phyloP scores from a whole-genome alignment of 2,888 invertebrate species.

The Sabellastarte sp. region DNA sequence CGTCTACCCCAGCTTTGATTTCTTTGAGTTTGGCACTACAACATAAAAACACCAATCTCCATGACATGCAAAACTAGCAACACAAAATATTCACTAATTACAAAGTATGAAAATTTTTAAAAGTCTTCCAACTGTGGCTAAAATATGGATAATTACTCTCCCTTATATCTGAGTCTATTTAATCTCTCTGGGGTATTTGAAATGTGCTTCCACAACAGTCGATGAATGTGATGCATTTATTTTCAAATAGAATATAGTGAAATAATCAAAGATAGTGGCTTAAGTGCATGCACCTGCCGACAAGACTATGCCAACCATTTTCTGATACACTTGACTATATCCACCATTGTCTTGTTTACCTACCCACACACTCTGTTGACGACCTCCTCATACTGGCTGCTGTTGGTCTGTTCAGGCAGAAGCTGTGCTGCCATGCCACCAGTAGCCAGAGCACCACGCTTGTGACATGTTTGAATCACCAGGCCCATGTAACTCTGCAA shows the following conservation, averaged over 20 bases:
- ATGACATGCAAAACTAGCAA: not conserved
- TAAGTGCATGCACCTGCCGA: no score
- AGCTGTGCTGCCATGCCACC: slow-evolving; percentile 72
- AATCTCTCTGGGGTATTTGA: not conserved
- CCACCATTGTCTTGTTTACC: no score
- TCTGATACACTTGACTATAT: no score
- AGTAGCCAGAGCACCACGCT: slow-evolving; percentile 67
- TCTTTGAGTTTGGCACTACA: slow-evolving; percentile 54
- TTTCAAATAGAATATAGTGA: no score
- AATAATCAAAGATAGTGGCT: no score
- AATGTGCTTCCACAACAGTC: no score
- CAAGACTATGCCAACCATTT: no score
- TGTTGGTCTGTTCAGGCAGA: slow-evolving; percentile 42
- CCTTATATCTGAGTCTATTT: not conserved
- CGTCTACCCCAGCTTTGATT: slow-evolving; percentile 65
- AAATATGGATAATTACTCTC: not conserved
- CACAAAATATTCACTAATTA: not conserved
- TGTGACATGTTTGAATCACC: slow-evolving; percentile 66
- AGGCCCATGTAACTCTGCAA: slow-evolving; percentile 67
- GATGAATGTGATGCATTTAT: no score
- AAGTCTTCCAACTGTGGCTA: not conserved
- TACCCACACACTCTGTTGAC: no score
- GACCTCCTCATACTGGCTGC: not conserved
- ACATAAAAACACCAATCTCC: not conserved
- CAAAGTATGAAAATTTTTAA: no score